These are phyloP conservation scores for Tenthredo livida DNA, from an alignment of 2,888 invertebrate species.

Conservation along the genomic window DNA sequence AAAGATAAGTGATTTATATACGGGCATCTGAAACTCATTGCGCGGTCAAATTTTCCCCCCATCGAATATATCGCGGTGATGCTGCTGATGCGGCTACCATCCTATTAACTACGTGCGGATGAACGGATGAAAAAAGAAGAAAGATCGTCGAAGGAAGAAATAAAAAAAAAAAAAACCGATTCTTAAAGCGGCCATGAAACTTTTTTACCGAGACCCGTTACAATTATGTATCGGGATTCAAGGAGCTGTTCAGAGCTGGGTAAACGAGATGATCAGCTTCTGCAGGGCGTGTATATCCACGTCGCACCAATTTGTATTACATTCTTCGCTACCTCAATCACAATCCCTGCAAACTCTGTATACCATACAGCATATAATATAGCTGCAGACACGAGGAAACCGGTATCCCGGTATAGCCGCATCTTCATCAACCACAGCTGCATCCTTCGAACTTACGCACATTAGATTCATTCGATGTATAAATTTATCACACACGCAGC, in stretches of 20 bases:
- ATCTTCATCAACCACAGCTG: background rate
- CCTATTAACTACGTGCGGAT: background rate
- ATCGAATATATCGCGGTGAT: background rate
- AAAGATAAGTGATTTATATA: background rate
- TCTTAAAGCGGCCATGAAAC: background rate
- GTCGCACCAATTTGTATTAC: slow-evolving; percentile 28
- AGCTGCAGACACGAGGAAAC: background rate
- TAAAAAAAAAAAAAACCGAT: background rate
- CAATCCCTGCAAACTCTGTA: background rate
- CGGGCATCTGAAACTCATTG: background rate
- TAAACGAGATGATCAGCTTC: slow-evolving; percentile 37
- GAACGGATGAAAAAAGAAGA: background rate
- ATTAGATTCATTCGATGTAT: background rate
- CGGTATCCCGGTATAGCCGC: background rate
- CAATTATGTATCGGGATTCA: slow-evolving; percentile 35
- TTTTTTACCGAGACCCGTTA: slow-evolving; percentile 33
- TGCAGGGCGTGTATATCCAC: slow-evolving; percentile 17
- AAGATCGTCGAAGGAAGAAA: too few relatives aligned
- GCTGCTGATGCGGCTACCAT: background rate
- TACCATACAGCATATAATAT: too few relatives aligned
- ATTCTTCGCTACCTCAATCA: slow-evolving; percentile 24
- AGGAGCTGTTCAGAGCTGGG: slow-evolving; percentile 25
- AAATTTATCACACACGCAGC: background rate
- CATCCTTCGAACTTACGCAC: background rate
- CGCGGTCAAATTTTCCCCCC: background rate